Evolutionary conservation across 2,113 vertebrate genomes (phyloP).

Genomic region (Triplophysa rosa): DNA sequence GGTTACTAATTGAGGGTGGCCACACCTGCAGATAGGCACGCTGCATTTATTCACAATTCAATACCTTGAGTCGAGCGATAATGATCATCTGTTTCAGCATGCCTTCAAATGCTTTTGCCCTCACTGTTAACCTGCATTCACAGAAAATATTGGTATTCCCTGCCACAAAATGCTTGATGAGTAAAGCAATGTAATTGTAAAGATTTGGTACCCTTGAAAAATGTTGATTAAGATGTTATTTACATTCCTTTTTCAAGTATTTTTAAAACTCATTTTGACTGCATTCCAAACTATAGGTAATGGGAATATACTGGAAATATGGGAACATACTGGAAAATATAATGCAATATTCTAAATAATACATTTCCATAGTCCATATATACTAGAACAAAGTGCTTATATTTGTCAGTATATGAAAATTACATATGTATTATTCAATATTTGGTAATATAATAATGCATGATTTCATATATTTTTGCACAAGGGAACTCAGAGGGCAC

Average conservation of each 20-base stretch:
- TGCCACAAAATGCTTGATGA: slow-evolving; percentile 21
- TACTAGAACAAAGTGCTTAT: too few species aligned
- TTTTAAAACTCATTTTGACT: slow-evolving; percentile 12
- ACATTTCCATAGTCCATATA: too few species aligned
- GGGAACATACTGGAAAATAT: too few species aligned
- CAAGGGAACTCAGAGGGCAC: too few species aligned
- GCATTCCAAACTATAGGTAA: background rate
- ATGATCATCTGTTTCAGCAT: slow-evolving; percentile 39
- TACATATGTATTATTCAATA: too few species aligned
- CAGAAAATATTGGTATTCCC: slow-evolving; percentile 17
- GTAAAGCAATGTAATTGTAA: slow-evolving; percentile 21
- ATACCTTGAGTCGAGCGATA: slow-evolving; percentile 59
- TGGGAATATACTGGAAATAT: too few species aligned
- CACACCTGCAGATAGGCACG: slow-evolving; percentile 69
- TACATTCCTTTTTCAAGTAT: slow-evolving; percentile 19
- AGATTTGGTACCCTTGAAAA: slow-evolving; percentile 24
- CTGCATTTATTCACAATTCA: slow-evolving; percentile 77
- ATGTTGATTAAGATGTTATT: slow-evolving; percentile 34
- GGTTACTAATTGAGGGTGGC: slow-evolving; percentile 78
- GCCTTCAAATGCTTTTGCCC: slow-evolving; percentile 3
- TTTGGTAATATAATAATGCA: too few species aligned
- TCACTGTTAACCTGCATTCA: slow-evolving; percentile 44
- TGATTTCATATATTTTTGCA: too few species aligned
- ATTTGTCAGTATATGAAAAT: too few species aligned
- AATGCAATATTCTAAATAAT: too few species aligned